Evolutionary conservation across 2,888 invertebrate species (phyloP).

Genomic region (Diarsia mendica): DNA sequence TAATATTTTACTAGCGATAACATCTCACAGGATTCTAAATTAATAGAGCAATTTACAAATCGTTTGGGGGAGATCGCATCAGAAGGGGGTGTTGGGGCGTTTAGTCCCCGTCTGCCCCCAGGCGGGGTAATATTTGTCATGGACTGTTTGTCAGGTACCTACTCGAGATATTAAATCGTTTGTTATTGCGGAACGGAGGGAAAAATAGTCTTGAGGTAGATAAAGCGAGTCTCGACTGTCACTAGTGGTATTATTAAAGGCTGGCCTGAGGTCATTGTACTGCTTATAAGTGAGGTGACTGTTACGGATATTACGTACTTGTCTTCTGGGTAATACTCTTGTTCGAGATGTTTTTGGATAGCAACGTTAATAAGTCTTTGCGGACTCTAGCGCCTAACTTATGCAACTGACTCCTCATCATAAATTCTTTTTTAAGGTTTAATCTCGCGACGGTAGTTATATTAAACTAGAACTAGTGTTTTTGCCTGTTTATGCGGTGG

Average conservation of each 20-base stretch:
- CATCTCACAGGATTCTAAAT: conserved; percentile 73
- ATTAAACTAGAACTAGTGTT: neutral
- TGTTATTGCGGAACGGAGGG: conserved; percentile 55
- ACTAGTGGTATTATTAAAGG: conserved; percentile 31
- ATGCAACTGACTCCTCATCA: neutral
- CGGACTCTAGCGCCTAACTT: neutral
- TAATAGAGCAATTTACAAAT: conserved; percentile 81
- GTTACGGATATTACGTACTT: conserved; percentile 14
- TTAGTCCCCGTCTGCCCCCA: conserved; percentile 47
- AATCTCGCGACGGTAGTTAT: neutral
- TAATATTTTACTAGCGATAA: conserved; percentile 76
- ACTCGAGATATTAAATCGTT: conserved; percentile 61
- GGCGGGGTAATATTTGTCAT: conserved; percentile 56
- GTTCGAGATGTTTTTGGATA: conserved; percentile 14
- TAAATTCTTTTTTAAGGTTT: neutral
- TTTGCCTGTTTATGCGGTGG: no score
- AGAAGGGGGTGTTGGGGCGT: conserved; percentile 23
- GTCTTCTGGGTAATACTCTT: conserved; percentile 28
- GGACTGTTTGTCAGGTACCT: conserved; percentile 50
- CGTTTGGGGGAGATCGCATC: conserved; percentile 70
- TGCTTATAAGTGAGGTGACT: conserved; percentile 11
- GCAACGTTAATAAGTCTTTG: conserved; percentile 8
- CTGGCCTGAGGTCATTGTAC: conserved; percentile 41
- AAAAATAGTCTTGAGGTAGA: conserved; percentile 57
- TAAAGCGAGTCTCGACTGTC: conserved; percentile 41